phyloP scores from a whole-genome alignment of 2,888 invertebrate genomes.

The Lycophotia porphyrea region DNA sequence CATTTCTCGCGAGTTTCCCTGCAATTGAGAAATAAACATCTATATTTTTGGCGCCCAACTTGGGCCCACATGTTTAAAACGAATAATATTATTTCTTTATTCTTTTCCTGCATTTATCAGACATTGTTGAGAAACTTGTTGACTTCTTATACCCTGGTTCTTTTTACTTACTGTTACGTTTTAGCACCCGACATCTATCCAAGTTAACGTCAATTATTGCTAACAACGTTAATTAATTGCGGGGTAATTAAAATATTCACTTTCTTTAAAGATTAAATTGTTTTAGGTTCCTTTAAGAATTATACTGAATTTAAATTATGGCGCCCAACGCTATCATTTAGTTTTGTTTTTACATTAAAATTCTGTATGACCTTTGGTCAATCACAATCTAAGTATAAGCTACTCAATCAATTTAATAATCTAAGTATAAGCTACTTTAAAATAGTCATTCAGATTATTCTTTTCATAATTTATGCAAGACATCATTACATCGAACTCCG shows the following conservation, averaged over 20 bases:
- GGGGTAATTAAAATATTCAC: too few species aligned
- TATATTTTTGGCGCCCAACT: background rate
- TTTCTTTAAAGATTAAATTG: background rate
- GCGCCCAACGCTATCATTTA: background rate
- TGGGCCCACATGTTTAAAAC: background rate
- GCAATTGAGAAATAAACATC: background rate
- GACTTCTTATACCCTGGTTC: background rate
- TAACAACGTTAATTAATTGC: too few species aligned
- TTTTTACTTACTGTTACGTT: background rate
- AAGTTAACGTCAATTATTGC: too few species aligned
- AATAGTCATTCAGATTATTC: background rate
- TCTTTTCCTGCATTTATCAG: background rate
- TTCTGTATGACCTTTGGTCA: background rate
- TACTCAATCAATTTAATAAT: too few species aligned
- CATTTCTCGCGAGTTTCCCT: background rate
- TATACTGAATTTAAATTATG: background rate
- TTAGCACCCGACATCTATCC: background rate
- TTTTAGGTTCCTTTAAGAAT: background rate
- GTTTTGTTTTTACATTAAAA: background rate
- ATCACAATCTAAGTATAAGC: too few species aligned
- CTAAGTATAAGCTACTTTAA: background rate
- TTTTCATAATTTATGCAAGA: background rate
- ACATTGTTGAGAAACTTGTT: background rate
- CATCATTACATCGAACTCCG: background rate
- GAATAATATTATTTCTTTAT: background rate